Conservation (phyloP, 2,113 vertebrate species). For the Odontesthes bonariensis region DNA sequence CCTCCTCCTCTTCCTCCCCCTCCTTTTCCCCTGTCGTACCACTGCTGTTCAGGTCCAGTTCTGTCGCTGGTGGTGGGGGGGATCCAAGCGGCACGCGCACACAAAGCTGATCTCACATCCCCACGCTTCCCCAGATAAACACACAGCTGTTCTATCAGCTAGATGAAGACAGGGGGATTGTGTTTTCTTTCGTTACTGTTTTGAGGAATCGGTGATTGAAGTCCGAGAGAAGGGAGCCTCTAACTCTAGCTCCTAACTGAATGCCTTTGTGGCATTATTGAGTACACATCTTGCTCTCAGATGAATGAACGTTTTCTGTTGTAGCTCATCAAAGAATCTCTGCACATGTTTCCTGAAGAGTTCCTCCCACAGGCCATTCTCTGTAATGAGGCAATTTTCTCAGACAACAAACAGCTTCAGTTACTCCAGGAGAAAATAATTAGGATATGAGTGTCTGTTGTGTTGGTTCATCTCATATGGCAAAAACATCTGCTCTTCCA, state of each 20-base stretch:
- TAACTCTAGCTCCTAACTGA: conserved; percentile 19
- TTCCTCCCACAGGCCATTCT: conserved; percentile 23
- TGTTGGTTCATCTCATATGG: conserved; percentile 25
- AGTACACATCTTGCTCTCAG: conserved; percentile 14
- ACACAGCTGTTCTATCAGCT: conserved; percentile 57
- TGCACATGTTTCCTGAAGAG: conserved; percentile 39
- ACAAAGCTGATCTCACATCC: conserved; percentile 42
- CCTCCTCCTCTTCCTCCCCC: conserved; percentile 37
- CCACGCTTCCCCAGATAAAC: conserved; percentile 26
- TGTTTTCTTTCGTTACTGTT: conserved; percentile 17
- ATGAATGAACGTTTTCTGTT: background rate
- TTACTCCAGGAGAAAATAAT: conserved; percentile 11
- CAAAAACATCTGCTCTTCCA: conserved; percentile 13
- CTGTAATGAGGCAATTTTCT: conserved; percentile 34
- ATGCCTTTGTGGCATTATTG: conserved; percentile 27
- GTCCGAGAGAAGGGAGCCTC: conserved; percentile 7
- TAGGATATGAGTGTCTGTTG: background rate
- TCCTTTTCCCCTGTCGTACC: conserved; percentile 64
- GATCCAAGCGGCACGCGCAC: conserved; percentile 57
- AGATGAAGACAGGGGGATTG: conserved; percentile 35
- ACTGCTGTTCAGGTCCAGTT: conserved; percentile 77
- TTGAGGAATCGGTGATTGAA: conserved; percentile 30
- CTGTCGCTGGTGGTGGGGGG: conserved; percentile 67
- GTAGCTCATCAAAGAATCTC: conserved; percentile 18
- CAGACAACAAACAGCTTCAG: conserved; percentile 1